These are phyloP conservation scores for Chaetura pelagica DNA, from an alignment of 2,113 vertebrate genomes.

Conservation along the genomic window DNA sequence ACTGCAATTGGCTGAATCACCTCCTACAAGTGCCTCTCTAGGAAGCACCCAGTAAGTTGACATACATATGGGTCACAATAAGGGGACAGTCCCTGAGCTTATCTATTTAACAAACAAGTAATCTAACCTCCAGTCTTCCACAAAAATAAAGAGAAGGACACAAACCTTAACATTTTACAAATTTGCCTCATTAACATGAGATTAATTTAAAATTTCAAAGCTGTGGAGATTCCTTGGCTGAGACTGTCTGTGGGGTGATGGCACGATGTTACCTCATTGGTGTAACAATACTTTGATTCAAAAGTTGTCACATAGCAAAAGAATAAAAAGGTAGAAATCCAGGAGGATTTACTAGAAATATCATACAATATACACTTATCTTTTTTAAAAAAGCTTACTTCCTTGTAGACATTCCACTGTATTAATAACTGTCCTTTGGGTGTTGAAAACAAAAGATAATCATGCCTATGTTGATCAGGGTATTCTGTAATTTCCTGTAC, in stretches of 20 bases:
- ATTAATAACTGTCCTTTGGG: background rate
- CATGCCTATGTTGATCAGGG: background rate
- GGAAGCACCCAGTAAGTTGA: background rate
- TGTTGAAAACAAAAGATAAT: background rate
- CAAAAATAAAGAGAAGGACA: rapidly evolving
- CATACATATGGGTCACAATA: background rate
- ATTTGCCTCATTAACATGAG: background rate
- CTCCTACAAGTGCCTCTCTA: background rate
- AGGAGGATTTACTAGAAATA: background rate
- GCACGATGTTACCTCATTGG: background rate
- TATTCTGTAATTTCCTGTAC: background rate
- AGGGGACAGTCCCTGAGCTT: background rate
- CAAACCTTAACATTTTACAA: background rate
- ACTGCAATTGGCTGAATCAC: background rate
- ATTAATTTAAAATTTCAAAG: background rate
- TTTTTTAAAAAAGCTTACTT: background rate
- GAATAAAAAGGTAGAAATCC: background rate
- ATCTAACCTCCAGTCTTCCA: background rate
- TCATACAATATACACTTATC: rapidly evolving
- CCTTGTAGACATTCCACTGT: background rate
- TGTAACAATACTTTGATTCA: background rate
- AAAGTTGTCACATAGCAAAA: background rate
- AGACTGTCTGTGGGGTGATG: background rate
- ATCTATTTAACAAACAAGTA: background rate
- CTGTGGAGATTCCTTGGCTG: background rate